Conservation (phyloP, 2,888 invertebrate species). For the Drosophila barbarae region DNA sequence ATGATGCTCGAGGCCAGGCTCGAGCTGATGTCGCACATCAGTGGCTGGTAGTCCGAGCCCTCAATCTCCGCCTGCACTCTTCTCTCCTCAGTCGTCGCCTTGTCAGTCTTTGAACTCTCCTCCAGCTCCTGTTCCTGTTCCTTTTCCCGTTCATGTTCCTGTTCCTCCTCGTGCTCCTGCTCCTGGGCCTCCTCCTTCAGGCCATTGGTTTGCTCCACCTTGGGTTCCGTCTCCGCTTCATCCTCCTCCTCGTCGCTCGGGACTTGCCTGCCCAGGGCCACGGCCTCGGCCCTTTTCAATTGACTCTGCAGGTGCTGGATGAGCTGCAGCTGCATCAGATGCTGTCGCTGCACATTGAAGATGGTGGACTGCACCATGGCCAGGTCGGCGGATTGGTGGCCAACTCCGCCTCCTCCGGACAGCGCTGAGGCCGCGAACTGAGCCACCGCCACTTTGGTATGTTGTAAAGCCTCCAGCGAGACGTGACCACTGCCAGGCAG, state of each 20-base stretch:
- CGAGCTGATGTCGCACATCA: constrained; percentile 81
- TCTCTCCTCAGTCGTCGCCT: constrained; percentile 30
- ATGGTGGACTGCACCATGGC: constrained; percentile 94
- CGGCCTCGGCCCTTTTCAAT: constrained; percentile 80
- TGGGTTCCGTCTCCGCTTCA: constrained; percentile 17
- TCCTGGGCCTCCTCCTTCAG: constrained; percentile 15
- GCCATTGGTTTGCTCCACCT: constrained; percentile 14
- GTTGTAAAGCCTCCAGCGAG: constrained; percentile 94
- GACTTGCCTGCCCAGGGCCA: constrained; percentile 48
- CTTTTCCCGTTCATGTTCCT: constrained; percentile 18
- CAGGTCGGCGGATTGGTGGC: constrained; percentile 84
- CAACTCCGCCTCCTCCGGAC: constrained; percentile 78
- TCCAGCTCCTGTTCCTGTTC: constrained; percentile 24
- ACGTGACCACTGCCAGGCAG: constrained; percentile 84
- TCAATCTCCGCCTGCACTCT: constrained; percentile 35
- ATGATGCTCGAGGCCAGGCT: constrained; percentile 92
- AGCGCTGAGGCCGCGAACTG: constrained; percentile 95
- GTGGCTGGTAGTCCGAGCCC: constrained; percentile 64
- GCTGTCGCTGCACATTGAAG: constrained; percentile 96
- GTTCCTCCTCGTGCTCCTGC: constrained; percentile 21
- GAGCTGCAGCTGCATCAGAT: constrained; percentile 95
- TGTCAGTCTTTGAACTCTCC: constrained; percentile 75
- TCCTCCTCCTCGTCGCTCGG: constrained; percentile 28
- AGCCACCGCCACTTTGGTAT: constrained; percentile 89
- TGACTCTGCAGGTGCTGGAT: constrained; percentile 96